Conservation (phyloP, 1,140 invertebrate genomes). For the Drosophila takahashii region DNA sequence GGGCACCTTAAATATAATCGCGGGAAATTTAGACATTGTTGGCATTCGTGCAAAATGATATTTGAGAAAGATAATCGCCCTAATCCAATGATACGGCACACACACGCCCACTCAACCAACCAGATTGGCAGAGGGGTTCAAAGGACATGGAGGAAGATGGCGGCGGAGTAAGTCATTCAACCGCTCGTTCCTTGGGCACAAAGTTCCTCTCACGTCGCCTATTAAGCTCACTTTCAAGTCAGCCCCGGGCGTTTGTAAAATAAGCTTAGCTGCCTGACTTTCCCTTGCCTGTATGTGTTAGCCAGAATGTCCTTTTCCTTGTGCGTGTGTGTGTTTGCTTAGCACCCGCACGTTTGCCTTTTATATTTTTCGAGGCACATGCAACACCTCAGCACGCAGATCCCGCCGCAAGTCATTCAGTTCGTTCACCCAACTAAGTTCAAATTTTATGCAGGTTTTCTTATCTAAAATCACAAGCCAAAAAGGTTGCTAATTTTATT, state of each 20-base stretch:
- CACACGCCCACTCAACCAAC: slow-evolving; percentile 18
- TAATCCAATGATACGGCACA: slow-evolving; percentile 62
- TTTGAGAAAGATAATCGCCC: slow-evolving; percentile 75
- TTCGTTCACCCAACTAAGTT: slow-evolving; percentile 27
- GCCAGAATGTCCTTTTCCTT: slow-evolving; percentile 20
- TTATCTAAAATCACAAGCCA: slow-evolving; percentile 17
- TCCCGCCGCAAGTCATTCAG: slow-evolving; percentile 19
- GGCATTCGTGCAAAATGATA: slow-evolving; percentile 78
- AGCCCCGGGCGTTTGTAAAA: slow-evolving; percentile 62
- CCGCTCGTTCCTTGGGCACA: slow-evolving; percentile 22
- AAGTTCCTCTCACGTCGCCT: slow-evolving; percentile 41
- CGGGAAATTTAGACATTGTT: slow-evolving; percentile 75
- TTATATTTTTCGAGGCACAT: slow-evolving; percentile 50
- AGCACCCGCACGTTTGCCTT: slow-evolving; percentile 44
- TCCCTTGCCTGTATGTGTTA: slow-evolving; percentile 3
- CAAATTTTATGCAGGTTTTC: neutral
- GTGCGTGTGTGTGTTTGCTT: slow-evolving; percentile 50
- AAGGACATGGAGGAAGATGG: neutral
- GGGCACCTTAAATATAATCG: slow-evolving; percentile 47
- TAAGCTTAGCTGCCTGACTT: slow-evolving; percentile 59
- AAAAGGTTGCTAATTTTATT: slow-evolving; percentile 1
- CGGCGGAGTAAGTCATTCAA: slow-evolving; percentile 25
- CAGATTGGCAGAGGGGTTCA: neutral
- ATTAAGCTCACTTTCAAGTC: slow-evolving; percentile 63
- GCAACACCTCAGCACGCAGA: slow-evolving; percentile 60